Conservation (phyloP, 2,888 invertebrate genomes). For the Drosophila koepferae region DNA sequence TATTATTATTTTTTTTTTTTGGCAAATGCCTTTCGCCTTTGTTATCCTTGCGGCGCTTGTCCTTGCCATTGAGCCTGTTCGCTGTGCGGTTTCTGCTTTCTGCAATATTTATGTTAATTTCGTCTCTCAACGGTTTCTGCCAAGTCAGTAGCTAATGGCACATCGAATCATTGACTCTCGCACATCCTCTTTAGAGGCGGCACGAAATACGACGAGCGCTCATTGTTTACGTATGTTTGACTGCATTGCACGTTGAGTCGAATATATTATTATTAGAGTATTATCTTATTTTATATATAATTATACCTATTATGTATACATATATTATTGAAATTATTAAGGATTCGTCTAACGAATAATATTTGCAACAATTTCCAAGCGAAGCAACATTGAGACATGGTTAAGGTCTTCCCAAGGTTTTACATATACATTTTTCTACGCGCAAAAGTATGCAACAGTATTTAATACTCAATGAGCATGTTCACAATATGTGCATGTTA, state of each 20-base stretch:
- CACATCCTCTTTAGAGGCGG: conserved; percentile 12
- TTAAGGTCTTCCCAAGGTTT: neutral
- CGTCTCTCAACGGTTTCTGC: conserved; percentile 38
- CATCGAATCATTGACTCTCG: conserved; percentile 6
- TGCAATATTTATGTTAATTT: conserved; percentile 55
- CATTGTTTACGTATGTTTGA: neutral
- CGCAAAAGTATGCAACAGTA: no score
- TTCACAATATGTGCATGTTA: neutral
- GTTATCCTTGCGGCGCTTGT: conserved; percentile 28
- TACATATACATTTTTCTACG: no score
- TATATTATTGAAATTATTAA: neutral
- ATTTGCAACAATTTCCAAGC: neutral
- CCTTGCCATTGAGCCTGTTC: conserved; percentile 45
- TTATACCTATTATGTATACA: neutral
- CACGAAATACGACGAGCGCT: conserved; percentile 2
- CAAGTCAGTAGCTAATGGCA: conserved; percentile 27
- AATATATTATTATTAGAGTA: neutral
- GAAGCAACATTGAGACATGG: neutral
- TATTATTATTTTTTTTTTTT: conserved; percentile 23
- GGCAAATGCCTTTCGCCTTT: conserved; percentile 47
- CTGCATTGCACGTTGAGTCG: neutral
- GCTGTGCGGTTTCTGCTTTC: conserved; percentile 34
- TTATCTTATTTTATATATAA: neutral
- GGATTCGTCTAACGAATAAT: neutral
- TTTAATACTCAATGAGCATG: no score